Percentiles rank a stretch among this genome's conserved stretches.
Evolutionary conservation across 2,113 vertebrate species (phyloP).

Genomic region (Pogona vitticeps): DNA sequence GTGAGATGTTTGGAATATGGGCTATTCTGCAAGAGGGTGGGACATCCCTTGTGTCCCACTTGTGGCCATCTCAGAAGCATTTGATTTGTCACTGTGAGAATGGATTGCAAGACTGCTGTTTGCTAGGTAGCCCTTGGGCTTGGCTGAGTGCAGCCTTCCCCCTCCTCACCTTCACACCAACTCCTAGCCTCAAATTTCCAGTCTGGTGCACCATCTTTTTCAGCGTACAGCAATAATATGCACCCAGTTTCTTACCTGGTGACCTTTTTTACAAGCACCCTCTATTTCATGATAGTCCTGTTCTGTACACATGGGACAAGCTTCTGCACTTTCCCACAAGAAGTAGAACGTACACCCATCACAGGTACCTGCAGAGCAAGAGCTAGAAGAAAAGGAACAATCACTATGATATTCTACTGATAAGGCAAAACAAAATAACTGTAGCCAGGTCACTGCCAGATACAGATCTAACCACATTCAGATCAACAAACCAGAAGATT

Average conservation of each 20-base stretch:
- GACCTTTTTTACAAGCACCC: constrained; percentile 89
- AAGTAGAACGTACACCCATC: constrained; percentile 94
- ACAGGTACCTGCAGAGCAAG: constrained; percentile 92
- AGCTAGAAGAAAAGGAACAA: constrained; percentile 68
- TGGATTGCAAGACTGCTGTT: neutral
- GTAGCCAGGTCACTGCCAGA: neutral
- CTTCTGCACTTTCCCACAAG: constrained; percentile 92
- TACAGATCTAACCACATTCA: neutral
- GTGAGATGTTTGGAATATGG: neutral
- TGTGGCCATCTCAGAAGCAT: neutral
- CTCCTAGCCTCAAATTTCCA: neutral
- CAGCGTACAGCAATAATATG: neutral
- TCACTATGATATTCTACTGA: neutral
- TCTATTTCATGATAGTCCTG: constrained; percentile 93
- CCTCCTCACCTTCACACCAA: too few relatives aligned
- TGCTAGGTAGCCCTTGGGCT: neutral
- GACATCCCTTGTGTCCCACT: neutral
- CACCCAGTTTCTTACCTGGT: constrained; percentile 80
- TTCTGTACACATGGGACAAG: constrained; percentile 91
- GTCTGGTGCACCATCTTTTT: neutral
- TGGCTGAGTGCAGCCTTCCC: neutral
- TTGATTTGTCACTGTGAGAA: neutral
- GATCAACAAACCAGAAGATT: neutral
- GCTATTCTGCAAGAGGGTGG: neutral
- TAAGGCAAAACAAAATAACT: neutral